Evolutionary conservation across 2,797 vertebrate species (phyloP).

Genomic region (Podarcis siculus): DNA sequence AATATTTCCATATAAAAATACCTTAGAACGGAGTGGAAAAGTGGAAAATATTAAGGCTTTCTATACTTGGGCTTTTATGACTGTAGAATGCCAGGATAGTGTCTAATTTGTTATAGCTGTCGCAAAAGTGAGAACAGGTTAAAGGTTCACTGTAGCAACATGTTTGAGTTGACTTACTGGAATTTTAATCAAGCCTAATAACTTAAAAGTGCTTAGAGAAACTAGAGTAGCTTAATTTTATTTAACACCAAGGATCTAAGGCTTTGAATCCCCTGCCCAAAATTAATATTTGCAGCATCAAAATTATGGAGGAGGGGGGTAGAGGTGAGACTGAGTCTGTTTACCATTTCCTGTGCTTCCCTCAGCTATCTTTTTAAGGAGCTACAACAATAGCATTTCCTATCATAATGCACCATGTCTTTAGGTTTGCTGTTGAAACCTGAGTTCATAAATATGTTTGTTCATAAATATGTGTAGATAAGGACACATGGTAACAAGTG

Average conservation of each 20-base stretch:
- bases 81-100: constrained; percentile 16
- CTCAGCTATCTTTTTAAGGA: background rate
- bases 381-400: background rate
- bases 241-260: background rate
- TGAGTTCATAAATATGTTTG: too few species aligned
- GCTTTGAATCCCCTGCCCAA: background rate
- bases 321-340: background rate
- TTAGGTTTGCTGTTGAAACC: too few species aligned
- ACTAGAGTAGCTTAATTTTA: background rate
- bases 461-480: too few species aligned
- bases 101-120: constrained; percentile 11
- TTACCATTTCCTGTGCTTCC: background rate
- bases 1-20: constrained; percentile 18
- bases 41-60: background rate
- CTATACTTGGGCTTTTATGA: constrained; percentile 8
- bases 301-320: background rate
- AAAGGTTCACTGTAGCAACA: constrained; percentile 39
- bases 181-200: background rate
- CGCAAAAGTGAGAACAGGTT: constrained; percentile 29
- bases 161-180: constrained; percentile 32
- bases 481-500: too few species aligned
- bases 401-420: too few species aligned
- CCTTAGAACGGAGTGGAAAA: background rate
- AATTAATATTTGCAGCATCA: background rate
- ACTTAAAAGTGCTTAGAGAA: constrained; percentile 25